Base-by-base conservation (phyloP, 2,797 vertebrate species). In the Setipinna tenuifilis region DNA sequence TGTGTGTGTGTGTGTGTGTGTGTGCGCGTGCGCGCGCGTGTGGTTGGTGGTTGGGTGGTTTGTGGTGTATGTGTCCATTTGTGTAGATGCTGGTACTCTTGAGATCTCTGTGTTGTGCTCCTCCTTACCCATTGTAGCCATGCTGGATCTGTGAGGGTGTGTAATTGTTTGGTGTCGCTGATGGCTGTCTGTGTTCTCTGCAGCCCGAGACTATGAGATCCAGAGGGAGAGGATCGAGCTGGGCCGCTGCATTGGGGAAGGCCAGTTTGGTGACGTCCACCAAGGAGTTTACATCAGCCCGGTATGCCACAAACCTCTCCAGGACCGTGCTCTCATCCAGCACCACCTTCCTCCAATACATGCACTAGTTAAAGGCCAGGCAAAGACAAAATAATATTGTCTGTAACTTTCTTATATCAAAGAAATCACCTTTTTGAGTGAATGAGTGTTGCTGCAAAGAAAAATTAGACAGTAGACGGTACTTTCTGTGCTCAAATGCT, bases 201-300 rank as follows among this genome's bases (percentile, higher is more conserved):
- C 94, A 97, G 97, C 97, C 75, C 96, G 97, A 91, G 98, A 99
- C 94, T 99, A 99, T 93, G 98, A 99, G 94, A 98, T 99, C 92
- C 98, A 98, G 85, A 96, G 98, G 89, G 98, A 99, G 83, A 90
- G 97, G 84, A 98, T 99, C 86, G 98, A 99, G 88, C 92, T 99
- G 90, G 98, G 98, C 17, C 97, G 98, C 86, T 99, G 98, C 91
- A 99, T 99, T 78, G 98, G 98, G 46, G 98, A 99, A 94, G 98
- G 98, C 81, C 98, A 99, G 89, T 99, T 99, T 92, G 98, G 98
- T 92, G 98, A 99, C 6, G 98, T 99, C 14, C 98, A 99, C 90
- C 98, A 99, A 92, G 98, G 98, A 88, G 94, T 98, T 88, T 99
- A 99, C 92, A 93, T 97, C 89, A 99, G 96, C 92, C 95, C 97